These are phyloP conservation scores for Apodemus speciosus DNA, from an alignment of 2,113 vertebrate species.

Conservation along the genomic window DNA sequence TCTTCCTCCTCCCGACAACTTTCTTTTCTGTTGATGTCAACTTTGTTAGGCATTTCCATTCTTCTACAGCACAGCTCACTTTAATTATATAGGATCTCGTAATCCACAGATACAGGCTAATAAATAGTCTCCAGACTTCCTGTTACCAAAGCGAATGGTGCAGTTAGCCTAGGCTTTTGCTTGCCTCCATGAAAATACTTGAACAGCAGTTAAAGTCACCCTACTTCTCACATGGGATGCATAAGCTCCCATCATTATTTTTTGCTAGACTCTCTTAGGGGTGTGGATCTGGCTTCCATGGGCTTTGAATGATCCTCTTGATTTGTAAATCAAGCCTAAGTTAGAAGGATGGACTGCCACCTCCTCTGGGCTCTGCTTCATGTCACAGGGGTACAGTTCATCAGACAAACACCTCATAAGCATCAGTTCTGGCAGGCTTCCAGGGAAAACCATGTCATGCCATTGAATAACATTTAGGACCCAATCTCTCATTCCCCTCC, in stretches of 20 bases:
- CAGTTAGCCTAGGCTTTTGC: neutral
- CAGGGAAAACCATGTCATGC: conserved; percentile 85
- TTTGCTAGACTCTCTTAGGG: conserved; percentile 20
- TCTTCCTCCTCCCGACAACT: neutral
- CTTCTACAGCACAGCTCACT: conserved; percentile 36
- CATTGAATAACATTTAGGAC: conserved; percentile 85
- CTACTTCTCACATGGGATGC: neutral
- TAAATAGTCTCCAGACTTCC: conserved; percentile 60
- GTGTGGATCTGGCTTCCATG: conserved; percentile 47
- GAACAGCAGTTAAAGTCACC: neutral
- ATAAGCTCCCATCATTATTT: conserved; percentile 24
- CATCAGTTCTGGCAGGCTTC: conserved; percentile 84
- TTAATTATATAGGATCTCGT: conserved; percentile 24
- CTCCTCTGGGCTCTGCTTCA: conserved; percentile 79
- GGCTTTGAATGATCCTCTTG: conserved; percentile 78
- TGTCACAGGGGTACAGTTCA: conserved; percentile 83
- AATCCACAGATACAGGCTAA: conserved; percentile 18
- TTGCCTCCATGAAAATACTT: conserved; percentile 30
- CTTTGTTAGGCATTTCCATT: neutral
- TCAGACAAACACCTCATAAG: conserved; percentile 88
- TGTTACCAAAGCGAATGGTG: conserved; percentile 44
- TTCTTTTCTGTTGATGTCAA: neutral
- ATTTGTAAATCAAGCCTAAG: conserved; percentile 84
- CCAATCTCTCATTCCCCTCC: conserved; percentile 85
- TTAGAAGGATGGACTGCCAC: conserved; percentile 82